Base-by-base conservation (phyloP, 2,113 vertebrate species). In the Passer montanus region DNA sequence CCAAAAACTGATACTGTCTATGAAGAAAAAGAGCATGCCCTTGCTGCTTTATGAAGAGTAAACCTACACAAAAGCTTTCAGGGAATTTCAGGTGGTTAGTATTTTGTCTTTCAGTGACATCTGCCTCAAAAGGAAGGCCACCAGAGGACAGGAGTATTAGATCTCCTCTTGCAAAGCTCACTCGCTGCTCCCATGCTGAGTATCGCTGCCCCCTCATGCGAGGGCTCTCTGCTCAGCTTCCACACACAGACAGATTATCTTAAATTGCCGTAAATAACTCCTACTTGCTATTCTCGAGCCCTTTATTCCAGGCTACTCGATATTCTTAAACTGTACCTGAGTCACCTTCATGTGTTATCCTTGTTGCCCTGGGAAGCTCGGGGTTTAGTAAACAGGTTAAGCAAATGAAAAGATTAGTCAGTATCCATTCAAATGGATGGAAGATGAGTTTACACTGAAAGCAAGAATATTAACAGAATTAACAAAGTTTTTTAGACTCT, bases 381-480 rank as follows among this genome's bases (percentile, higher is more conserved):
- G 21, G 46, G 76, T 89, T 96, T 93, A 88, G 70, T 96, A 90
- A 96, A 96, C 88, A 95, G 77, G 90, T 92, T 68, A 89, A 93
- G 73, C 76, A 94, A 95, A 94, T 72, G 76, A 78, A 92, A 87
- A 90, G 90, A 84, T 90, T 89, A 89, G 73, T 89, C 83, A 92
- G 76, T 82, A 58, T 26, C 58, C 58, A 60, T 95, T 93, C 86
- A 93, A 82, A 86, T 66, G 73, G 83, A 92, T 80, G 58, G 56
- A 24, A 77, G 24, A 92, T 75, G 88, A 94, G 76, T 84, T 87
- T 81, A 78, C 49, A 56, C 10, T 30, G 41, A 77, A 92, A 90
- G 72, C 33, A 78, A 78, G 26, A 12, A 15, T 39, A 78, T 81
- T 84, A 78, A 74, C 23, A 80, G 74, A 90, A 90, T 59, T 35